These are phyloP conservation scores for Wiebesia pumilae DNA, from an alignment of 1,140 invertebrate genomes.

Conservation along the genomic window DNA sequence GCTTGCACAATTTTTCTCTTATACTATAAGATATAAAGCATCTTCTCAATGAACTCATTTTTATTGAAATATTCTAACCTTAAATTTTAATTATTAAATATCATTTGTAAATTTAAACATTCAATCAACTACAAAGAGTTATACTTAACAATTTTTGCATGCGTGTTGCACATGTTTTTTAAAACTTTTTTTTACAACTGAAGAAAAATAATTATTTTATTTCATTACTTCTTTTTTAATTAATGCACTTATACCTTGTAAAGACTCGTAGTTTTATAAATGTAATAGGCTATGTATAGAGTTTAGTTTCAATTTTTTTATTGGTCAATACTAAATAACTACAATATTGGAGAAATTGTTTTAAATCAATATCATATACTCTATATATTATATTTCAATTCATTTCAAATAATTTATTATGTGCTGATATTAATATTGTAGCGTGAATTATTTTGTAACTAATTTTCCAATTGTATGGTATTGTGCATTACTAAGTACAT, in stretches of 20 bases:
- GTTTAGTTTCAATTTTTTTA: constrained; percentile 30
- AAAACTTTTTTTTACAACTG: constrained; percentile 6
- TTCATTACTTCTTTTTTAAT: constrained; percentile 31
- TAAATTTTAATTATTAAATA: background rate
- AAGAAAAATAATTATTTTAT: constrained; percentile 19
- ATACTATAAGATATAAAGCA: background rate
- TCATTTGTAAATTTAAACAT: constrained; percentile 15
- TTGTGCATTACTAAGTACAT: background rate
- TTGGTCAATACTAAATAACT: constrained; percentile 34
- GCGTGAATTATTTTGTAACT: background rate
- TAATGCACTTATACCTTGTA: constrained; percentile 71
- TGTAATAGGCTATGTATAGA: background rate
- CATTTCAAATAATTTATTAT: constrained; percentile 2
- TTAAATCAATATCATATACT: background rate
- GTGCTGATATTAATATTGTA: background rate
- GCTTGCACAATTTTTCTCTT: background rate
- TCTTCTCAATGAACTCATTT: background rate
- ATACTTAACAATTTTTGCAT: constrained; percentile 30
- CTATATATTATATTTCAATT: constrained; percentile 20
- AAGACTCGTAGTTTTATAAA: constrained; percentile 64
- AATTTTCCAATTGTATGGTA: constrained; percentile 8
- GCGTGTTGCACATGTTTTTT: constrained; percentile 36
- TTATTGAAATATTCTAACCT: constrained; percentile 23
- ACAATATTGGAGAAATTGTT: background rate
- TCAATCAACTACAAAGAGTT: constrained; percentile 35